These are phyloP conservation scores for Pandemis cinnamomeana DNA, from an alignment of 2,888 invertebrate genomes.

Conservation along the genomic window DNA sequence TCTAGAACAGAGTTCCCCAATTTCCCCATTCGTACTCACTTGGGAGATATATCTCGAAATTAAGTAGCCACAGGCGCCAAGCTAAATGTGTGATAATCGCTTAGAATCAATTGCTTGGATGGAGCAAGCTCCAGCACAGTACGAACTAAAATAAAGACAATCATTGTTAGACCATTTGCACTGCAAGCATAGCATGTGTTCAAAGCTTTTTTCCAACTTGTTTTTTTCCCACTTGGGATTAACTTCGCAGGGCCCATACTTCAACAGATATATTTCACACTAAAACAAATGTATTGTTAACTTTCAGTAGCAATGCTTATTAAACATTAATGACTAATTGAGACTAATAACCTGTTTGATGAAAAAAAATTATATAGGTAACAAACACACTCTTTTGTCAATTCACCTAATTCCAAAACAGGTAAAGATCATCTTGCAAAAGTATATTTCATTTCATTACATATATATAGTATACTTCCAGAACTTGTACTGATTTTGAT, in stretches of 20 bases:
- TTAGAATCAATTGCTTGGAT: constrained; percentile 7
- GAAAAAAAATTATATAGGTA: no score
- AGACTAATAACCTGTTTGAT: no score
- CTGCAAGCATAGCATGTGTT: constrained; percentile 6
- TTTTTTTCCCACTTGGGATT: background rate
- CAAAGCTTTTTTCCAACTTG: background rate
- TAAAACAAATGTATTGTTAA: background rate
- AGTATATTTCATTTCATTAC: no score
- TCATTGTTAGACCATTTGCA: background rate
- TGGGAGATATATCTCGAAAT: background rate
- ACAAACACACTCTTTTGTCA: no score
- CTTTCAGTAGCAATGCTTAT: background rate
- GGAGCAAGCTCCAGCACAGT: background rate
- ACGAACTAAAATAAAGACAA: background rate
- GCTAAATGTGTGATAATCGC: background rate
- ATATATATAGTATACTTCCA: background rate
- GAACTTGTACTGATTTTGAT: background rate
- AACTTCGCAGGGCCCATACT: constrained; percentile 7
- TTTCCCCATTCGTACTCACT: no score
- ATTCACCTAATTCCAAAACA: no score
- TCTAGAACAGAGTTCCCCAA: background rate
- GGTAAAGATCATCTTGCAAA: no score
- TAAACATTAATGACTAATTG: background rate
- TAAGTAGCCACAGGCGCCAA: background rate
- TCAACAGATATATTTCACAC: background rate